Base-by-base conservation (phyloP, 2,797 vertebrate species). In the Enteromius anoplus region DNA sequence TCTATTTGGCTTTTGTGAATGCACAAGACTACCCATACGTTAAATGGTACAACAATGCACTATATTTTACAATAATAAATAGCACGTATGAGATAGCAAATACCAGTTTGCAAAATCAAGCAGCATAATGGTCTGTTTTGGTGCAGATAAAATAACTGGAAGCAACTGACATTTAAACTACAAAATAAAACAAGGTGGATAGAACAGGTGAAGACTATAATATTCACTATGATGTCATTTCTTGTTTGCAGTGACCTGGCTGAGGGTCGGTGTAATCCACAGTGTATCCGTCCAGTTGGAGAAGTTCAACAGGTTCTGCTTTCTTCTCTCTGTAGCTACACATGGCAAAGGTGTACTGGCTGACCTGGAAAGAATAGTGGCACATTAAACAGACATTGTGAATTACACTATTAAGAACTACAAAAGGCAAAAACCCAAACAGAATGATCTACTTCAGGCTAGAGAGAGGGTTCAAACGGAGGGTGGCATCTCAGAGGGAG, bases 261-360 rank as follows among this genome's bases (percentile, higher is more conserved):
- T 98, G 98, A 1, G 98, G 98, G 92, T 99, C 98, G 0, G 97
- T 99, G 94, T 99, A 99, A 88, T 99, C 98, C 94, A 99, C 98
- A 21, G 98, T 99, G 94, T 98, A 99, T 87, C 98, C 98, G 3
- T 99, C 98, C 70, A 99, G 93, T 37, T 98, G 98, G 8, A 99
- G 96, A 77, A 99, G 96, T 87, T 99, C 98, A 90, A 99, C 97
- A 15, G 98, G 98, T 86, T 99, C 98, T 0, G 97, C 96, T 88
- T 99, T 99, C 93, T 99, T 99, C 92, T 99, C 98, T 88, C 98
- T 95, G 91, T 99, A 99, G 94, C 97, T 99, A 95, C 97, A 98
- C 98, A 99, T 99, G 89, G 98, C 98, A 90, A 99, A 99, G 7
- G 97, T 98, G 91, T 99, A 99, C 91, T 99, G 98, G 93, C 98